A percentile compares a stretch with the other conserved stretches of the same genome.
Conservation (phyloP, 2,888 invertebrate species). For the Bombylius discolor region DNA sequence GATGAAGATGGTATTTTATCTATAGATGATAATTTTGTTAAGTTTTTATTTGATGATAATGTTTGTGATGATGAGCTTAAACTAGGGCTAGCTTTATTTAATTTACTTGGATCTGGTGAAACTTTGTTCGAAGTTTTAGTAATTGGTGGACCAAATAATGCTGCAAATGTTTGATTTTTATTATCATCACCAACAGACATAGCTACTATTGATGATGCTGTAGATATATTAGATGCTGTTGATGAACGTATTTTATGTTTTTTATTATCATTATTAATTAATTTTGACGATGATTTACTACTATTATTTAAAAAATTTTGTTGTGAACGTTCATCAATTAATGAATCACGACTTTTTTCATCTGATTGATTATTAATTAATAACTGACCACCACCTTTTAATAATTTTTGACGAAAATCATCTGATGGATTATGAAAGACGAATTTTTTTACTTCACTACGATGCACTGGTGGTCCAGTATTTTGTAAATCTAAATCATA, state of each 20-base stretch:
- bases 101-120: conserved; percentile 46
- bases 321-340: conserved; percentile 43
- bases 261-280: not conserved
- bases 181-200: conserved; percentile 45
- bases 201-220: conserved; percentile 40
- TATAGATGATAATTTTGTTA: not conserved
- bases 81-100: conserved; percentile 6
- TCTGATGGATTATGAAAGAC: conserved; percentile 76
- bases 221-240: not conserved
- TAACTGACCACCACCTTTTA: conserved; percentile 71
- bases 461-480: conserved; percentile 56
- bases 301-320: no score
- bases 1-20: not conserved
- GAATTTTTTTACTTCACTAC: conserved; percentile 65
- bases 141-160: conserved; percentile 72
- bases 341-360: conserved; percentile 44
- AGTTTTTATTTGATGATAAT: not conserved
- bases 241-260: no score
- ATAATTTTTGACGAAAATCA: conserved; percentile 73
- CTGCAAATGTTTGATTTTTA: conserved; percentile 55
- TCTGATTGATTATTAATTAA: conserved; percentile 40
- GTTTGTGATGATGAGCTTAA: conserved; percentile 3
- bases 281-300: not conserved
- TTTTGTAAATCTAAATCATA: conserved; percentile 79
- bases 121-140: conserved; percentile 55